A percentile compares a stretch with the other conserved stretches of the same genome.
Evolutionary conservation across 2,797 vertebrate genomes (phyloP).

Genomic region (Steatocranus sp.): DNA sequence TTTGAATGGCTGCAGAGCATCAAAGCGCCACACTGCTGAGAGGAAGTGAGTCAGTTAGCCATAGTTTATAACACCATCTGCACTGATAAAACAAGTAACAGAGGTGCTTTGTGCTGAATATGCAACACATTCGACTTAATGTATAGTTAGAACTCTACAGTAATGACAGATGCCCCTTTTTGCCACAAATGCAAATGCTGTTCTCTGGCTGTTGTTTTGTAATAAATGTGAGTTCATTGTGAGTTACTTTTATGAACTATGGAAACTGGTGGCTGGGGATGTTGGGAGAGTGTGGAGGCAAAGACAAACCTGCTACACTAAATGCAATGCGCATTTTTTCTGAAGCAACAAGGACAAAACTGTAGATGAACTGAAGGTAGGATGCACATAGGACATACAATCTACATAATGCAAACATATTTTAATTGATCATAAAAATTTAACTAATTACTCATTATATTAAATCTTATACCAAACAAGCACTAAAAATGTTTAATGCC

Average conservation of each 20-base stretch:
- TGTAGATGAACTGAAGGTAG: not conserved
- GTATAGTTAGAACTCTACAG: not conserved
- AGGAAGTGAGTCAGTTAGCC: not conserved
- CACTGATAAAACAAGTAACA: not conserved
- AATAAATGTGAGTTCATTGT: not conserved
- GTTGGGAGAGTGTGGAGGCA: not conserved
- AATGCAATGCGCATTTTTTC: not conserved
- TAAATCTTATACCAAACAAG: not conserved
- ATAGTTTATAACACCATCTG: not conserved
- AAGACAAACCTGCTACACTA: not conserved
- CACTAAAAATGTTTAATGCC: conserved; percentile 33
- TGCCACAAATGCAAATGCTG: not conserved
- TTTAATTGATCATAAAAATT: not conserved
- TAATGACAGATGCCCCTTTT: not conserved
- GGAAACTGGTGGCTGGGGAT: not conserved
- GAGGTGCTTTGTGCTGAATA: not conserved
- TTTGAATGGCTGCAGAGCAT: not conserved
- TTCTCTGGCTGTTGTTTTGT: not conserved
- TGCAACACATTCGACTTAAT: not conserved
- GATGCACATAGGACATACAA: not conserved
- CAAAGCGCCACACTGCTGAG: not conserved
- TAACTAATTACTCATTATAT: not conserved
- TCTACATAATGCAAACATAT: not conserved
- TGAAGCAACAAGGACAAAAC: not conserved
- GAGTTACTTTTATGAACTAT: not conserved